These are phyloP conservation scores for Phrynocephalus forsythii DNA, from an alignment of 2,797 vertebrate genomes.

Conservation along the genomic window DNA sequence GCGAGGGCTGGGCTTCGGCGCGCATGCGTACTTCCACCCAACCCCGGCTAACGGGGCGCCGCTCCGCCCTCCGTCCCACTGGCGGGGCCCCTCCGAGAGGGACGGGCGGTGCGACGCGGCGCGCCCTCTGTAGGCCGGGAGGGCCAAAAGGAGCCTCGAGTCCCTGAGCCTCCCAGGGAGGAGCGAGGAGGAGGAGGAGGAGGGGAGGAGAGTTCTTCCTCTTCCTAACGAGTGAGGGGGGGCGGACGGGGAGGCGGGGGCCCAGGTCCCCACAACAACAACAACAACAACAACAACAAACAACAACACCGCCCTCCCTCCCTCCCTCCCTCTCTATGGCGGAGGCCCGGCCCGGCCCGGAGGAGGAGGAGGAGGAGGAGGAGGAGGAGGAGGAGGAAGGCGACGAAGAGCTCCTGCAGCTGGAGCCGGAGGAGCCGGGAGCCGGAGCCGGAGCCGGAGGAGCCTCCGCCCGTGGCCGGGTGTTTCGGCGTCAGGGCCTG, in stretches of 20 bases:
- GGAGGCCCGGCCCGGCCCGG: neutral
- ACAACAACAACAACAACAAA: no score
- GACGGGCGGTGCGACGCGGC: no score
- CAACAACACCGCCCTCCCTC: no score
- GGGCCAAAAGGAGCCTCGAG: no score
- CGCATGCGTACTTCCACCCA: neutral
- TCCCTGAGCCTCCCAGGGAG: no score
- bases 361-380: neutral
- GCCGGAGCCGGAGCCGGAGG: slow-evolving; percentile 27
- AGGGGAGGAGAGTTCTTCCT: no score
- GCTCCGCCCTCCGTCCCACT: no score
- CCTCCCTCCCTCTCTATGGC: slow-evolving; percentile 31
- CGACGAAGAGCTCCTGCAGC: slow-evolving; percentile 34
- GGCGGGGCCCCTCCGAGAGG: no score
- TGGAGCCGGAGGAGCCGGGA: no score
- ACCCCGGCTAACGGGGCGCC: no score
- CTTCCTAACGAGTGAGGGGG: neutral
- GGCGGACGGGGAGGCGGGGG: neutral
- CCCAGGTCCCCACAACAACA: neutral
- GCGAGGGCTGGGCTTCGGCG: neutral
- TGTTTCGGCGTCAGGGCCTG: neutral
- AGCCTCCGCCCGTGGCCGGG: neutral
- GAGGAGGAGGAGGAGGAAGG: slow-evolving; percentile 2
- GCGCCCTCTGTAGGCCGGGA: no score
- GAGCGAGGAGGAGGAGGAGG: no score